Conservation (phyloP, 2,113 vertebrate species). For the Alligator mississippiensis region DNA sequence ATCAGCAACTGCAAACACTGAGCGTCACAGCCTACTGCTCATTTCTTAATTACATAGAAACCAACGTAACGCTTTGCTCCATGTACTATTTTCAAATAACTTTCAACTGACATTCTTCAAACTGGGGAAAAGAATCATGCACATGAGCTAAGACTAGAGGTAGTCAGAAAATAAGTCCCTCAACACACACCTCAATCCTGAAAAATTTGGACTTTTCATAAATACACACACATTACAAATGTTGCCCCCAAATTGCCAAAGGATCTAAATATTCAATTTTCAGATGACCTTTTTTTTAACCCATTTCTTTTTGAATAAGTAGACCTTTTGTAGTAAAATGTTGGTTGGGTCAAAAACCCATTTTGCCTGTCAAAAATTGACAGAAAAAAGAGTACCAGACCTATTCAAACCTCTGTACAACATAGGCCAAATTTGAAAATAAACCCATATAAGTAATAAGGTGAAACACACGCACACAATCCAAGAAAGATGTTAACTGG, state of each 20-base stretch:
- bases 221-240: too few relatives aligned
- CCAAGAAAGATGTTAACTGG: neutral
- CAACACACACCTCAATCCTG: too few relatives aligned
- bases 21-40: conserved; percentile 50
- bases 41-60: conserved; percentile 62
- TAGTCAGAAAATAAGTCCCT: neutral
- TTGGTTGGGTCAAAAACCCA: neutral
- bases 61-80: conserved; percentile 19
- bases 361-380: neutral
- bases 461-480: neutral
- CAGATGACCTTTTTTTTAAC: neutral
- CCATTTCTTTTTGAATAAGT: neutral
- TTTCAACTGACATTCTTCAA: conserved; percentile 5
- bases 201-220: too few relatives aligned
- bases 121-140: neutral
- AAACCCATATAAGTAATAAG: neutral
- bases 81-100: neutral
- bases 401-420: neutral
- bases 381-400: neutral
- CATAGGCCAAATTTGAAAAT: neutral
- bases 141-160: neutral
- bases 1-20: conserved; percentile 29
- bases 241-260: too few relatives aligned
- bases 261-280: too few relatives aligned
- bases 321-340: neutral